Evolutionary conservation across 2,888 invertebrate species (phyloP).

Genomic region (Drosophila pseudotakahashii): DNA sequence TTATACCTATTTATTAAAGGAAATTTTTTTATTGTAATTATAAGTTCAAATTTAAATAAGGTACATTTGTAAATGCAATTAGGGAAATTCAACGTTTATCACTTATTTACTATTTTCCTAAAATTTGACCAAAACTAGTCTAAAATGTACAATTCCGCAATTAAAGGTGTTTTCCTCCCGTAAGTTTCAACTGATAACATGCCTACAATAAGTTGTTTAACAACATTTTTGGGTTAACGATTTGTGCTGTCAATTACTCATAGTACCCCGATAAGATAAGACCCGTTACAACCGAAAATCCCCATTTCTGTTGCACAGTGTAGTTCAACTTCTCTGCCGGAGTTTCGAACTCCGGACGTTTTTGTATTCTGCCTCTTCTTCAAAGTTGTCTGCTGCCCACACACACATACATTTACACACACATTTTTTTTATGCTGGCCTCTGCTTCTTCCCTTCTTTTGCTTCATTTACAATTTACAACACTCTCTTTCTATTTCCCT

Average conservation of each 20-base stretch:
- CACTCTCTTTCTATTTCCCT: conserved; percentile 18
- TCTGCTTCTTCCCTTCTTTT: conserved; percentile 18
- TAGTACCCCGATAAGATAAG: conserved; percentile 1
- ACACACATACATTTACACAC: conserved; percentile 45
- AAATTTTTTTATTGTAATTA: too few relatives aligned
- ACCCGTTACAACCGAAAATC: too few relatives aligned
- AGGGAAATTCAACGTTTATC: too few relatives aligned
- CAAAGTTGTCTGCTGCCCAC: conserved; percentile 70
- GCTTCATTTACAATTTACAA: conserved; percentile 43
- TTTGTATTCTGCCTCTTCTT: conserved; percentile 59
- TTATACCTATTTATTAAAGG: too few relatives aligned
- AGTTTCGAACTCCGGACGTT: conserved; percentile 53
- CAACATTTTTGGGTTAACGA: not conserved
- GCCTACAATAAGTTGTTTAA: not conserved
- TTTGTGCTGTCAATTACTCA: not conserved
- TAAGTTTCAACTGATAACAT: not conserved
- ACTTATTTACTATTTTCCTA: too few relatives aligned
- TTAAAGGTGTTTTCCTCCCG: too few relatives aligned
- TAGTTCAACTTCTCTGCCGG: conserved; percentile 21
- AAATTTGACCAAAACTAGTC: too few relatives aligned
- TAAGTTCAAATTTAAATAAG: too few relatives aligned
- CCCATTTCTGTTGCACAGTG: conserved; percentile 22
- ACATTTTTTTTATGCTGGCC: conserved; percentile 57
- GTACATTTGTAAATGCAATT: too few relatives aligned
- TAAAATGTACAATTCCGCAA: too few relatives aligned